phyloP scores from a whole-genome alignment of 2,113 vertebrate species.

The Miniopterus natalensis region DNA sequence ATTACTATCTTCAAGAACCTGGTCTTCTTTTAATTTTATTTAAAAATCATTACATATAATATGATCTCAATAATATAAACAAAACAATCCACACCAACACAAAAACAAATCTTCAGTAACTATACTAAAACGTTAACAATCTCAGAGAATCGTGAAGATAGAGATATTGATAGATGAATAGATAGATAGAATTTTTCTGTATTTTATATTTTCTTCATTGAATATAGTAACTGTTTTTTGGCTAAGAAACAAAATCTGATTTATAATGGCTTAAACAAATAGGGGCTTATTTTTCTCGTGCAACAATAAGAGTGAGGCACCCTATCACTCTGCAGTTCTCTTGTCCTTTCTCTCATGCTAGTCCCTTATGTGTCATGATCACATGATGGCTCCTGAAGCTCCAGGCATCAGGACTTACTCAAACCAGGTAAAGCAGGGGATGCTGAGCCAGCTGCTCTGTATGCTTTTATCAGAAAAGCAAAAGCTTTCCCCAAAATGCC shows the following conservation, averaged over 20 bases:
- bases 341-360: background rate
- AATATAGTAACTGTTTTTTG: conserved; percentile 13
- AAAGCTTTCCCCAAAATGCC: conserved; percentile 20
- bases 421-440: background rate
- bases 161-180: background rate
- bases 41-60: conserved; percentile 31
- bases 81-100: background rate
- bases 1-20: background rate
- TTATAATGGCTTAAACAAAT: conserved; percentile 34
- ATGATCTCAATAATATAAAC: background rate
- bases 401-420: background rate
- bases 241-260: conserved; percentile 26
- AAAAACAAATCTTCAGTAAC: background rate
- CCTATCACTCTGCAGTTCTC: background rate
- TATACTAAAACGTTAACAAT: background rate
- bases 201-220: conserved; percentile 28
- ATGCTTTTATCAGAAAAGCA: background rate
- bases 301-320: background rate
- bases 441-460: background rate
- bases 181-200: background rate
- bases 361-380: background rate
- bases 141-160: background rate
- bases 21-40: conserved; percentile 36
- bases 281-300: conserved; percentile 8
- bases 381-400: background rate